Evolutionary conservation across 1,140 invertebrate species (phyloP), one percentile per base, ranked within the genome.

Genomic region (Platyscapa corneri): DNA sequence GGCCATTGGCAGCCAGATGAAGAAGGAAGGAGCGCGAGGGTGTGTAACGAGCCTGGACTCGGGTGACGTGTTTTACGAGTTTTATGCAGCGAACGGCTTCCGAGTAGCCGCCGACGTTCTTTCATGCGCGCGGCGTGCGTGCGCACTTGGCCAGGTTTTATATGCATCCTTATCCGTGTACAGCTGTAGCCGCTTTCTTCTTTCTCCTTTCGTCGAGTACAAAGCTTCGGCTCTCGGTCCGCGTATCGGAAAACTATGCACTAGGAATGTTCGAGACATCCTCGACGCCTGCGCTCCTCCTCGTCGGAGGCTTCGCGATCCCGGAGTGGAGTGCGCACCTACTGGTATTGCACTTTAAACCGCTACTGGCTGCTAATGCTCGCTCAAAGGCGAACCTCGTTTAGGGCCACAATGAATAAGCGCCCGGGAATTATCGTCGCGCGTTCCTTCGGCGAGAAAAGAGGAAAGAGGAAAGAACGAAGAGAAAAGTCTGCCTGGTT

Each of bases 31-130:
- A 8, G 20, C 37, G 20, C 20, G 18, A 34, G 30, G 65, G 65
- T 30, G 14, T 6, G 30, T 32, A 34, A 34, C 18, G 65, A 20
- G 7, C 8, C 1, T 18, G 72, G 20, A 77, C 12, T 37, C 46
- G 23, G 42, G 80, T 83, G 79, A 82, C 82, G 74, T 88, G 87
- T 88, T 89, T 89, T 89, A 89, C 87, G 88, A 89, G 87, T 85
- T 86, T 89, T 89, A 89, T 67, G 65, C 30, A 34, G 30, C 32
- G 32, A 67, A 67, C 65, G 65, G 30, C 46, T 32, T 46, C 30
- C 39, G 20, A 65, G n/a, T 46, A n/a, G 39, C 23, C 46, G 49
- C 70, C 49, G 30, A 65, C 23, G 39, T 83, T 75, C 75, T 83
- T 75, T 49, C 27, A n/a, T 30, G 6, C 49, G 16, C 18, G 30